Evolutionary conservation across 2,888 invertebrate genomes (phyloP).

Genomic region (Glyphotaelius pellucidus): DNA sequence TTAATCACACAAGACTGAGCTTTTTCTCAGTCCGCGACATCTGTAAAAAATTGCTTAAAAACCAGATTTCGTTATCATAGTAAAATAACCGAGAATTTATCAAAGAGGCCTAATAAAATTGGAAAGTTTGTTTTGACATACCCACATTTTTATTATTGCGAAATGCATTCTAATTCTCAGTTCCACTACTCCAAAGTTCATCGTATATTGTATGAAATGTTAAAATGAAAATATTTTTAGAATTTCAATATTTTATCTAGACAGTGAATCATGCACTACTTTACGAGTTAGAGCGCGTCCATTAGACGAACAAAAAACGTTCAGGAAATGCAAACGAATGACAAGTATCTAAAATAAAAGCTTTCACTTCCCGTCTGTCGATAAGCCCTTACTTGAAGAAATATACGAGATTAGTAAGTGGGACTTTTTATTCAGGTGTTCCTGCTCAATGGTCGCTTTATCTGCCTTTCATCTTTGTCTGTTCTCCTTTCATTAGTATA

Average conservation of each 20-base stretch:
- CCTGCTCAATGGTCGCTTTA: conserved; percentile 59
- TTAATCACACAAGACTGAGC: no score
- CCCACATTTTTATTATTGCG: neutral
- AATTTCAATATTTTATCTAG: neutral
- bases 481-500: conserved; percentile 58
- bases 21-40: no score
- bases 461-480: conserved; percentile 64
- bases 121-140: no score
- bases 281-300: neutral
- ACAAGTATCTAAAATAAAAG: conserved; percentile 44
- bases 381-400: conserved; percentile 51
- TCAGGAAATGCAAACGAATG: conserved; percentile 27
- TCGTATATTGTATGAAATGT: neutral
- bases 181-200: neutral
- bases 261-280: neutral
- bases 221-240: neutral
- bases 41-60: no score
- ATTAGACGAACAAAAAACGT: conserved; percentile 29
- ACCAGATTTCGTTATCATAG: no score
- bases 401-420: conserved; percentile 60
- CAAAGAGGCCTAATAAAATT: no score
- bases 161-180: neutral
- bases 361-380: conserved; percentile 54
- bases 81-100: no score
- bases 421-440: conserved; percentile 63